Evolutionary conservation across 2,113 vertebrate genomes (phyloP), one percentile per base, ranked within the genome.

Genomic region (Paramormyrops kingsleyae): DNA sequence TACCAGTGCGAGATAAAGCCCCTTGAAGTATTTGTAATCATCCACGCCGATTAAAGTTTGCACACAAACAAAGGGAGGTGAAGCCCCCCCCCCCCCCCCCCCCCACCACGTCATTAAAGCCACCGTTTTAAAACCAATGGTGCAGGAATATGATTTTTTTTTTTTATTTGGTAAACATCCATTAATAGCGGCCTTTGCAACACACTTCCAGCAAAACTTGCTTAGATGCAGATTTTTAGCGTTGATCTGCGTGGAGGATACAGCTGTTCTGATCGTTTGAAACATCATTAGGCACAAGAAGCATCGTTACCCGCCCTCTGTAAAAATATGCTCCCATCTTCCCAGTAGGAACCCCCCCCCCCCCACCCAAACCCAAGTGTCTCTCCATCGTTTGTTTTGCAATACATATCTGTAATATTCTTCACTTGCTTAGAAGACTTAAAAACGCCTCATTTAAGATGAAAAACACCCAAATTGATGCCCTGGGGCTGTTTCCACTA

Each of bases 211-310:
- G 39, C 27, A 19, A 44, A 83, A 39, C 17, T 83, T 35, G 31
- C 66, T 53, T 42, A 77, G 52, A 49, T 24, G 49, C 17, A 15
- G 27, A 49, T 24, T 10, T n/a, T 89, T 80, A 21, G 80, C 15
- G 87, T 88, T 74, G 70, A 77, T 77, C 31, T 49, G 44, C 27
- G 1, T 19, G 3, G 2, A 31, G 46, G n/a, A 77, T 44, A 50
- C 42, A 49, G 46, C 50, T 83, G 77, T 83, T 80, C 70, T 39
- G 27, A 53, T 80, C 31, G 10, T 49, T 89, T 77, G 6, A 70
- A 89, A 89, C 17, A 24, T 74, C 84, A 87, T 86, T 86, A 90
- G 84, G 77, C 84, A 87, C 15, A 83, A 89, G 56, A 44, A 39
- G 39, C 27, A 50, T 49, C 42, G 13, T 59, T 59, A 49, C 9